Evolutionary conservation across 2,797 vertebrate genomes (phyloP).

Genomic region (Lepus oiostolus): DNA sequence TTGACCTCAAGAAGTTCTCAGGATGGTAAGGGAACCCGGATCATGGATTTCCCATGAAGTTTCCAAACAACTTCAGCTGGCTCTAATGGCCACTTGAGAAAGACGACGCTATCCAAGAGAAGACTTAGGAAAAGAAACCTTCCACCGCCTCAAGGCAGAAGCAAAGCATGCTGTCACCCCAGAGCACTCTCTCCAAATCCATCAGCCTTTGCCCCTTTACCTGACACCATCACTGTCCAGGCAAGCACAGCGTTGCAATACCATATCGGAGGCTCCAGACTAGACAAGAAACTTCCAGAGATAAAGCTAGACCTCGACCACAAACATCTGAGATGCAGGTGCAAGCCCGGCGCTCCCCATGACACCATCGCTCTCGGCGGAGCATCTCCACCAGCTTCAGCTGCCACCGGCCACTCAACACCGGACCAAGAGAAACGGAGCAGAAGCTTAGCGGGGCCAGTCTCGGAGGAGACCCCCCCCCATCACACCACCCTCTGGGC

Average conservation of each 20-base stretch:
- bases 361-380: neutral
- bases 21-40: neutral
- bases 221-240: neutral
- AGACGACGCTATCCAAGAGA: neutral
- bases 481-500: no score
- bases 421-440: neutral
- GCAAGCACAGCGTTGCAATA: neutral
- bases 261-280: neutral
- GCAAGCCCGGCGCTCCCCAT: neutral
- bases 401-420: neutral
- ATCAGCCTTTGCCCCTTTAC: neutral
- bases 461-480: neutral
- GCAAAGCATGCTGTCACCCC: neutral
- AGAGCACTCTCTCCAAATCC: slow-evolving; percentile 1
- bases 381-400: no score
- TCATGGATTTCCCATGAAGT: slow-evolving; percentile 1
- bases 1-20: neutral
- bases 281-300: slow-evolving; percentile 21
- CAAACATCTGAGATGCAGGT: neutral
- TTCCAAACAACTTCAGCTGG: neutral
- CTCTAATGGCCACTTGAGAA: neutral
- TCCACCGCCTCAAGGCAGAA: neutral
- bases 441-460: neutral
- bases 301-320: neutral
- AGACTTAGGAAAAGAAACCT: neutral